Evolutionary conservation across 2,888 invertebrate genomes (phyloP), one percentile per base, ranked within the genome.

Genomic region (Bellardia pandia): DNA sequence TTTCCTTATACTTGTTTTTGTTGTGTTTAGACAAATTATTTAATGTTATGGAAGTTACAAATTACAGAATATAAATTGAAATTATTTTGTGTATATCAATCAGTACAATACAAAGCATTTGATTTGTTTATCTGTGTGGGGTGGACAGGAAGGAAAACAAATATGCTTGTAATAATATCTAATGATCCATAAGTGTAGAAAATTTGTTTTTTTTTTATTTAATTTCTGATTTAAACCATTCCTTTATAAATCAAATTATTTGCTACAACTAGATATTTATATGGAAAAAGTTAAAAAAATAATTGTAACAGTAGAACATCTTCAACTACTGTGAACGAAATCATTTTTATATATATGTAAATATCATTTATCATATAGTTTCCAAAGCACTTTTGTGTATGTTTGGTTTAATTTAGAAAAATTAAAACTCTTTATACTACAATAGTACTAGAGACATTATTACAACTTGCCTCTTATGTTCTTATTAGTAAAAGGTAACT

Each of bases 1-100:
- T 56, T 45, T 74, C 13, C 14, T 45, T 37, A 64, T 6, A 13
- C 37, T 45, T 69, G 37, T 23, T 76, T 76, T n/a, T 37, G 53
- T 48, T 76, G 11, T 14, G 30, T 40, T 23, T 8, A 53, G 51
- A 0, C 40, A 68, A 83, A 68, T 62, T 45, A 64, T 75, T 74
- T 84, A 78, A 84, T 84, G 66, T 60, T 60, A 78, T 78, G 84
- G 66, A 84, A 84, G 74, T 72, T 84, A 40, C 30, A 72, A 74
- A 58, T 74, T 66, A 74, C 68, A 13, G 51, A 48, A 77, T 66
- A 72, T 66, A 66, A 84, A 84, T 84, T 78, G 40, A 60, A 74
- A 78, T 72, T 78, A 74, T 72, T 58, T 62, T 56, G 1, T 23
- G 23, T 23, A 30, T 14, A 58, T 77, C 51, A 80, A 72, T 53